Conservation (phyloP, 1,140 invertebrate genomes). For the Orius insidiosus region DNA sequence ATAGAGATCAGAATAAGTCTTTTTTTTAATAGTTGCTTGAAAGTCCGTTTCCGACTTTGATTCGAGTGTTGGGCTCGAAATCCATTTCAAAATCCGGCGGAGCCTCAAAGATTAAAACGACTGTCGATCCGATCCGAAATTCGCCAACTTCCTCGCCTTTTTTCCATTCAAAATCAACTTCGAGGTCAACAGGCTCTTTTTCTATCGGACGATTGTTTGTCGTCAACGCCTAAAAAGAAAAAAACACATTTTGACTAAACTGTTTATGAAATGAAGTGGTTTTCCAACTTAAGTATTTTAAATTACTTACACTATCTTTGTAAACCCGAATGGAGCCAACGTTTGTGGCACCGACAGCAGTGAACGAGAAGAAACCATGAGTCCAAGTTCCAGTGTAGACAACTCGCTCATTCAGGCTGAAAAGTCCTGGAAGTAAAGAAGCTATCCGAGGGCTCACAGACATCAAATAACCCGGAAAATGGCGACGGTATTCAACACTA, state of each 20-base stretch:
- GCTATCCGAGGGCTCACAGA: conserved; percentile 86
- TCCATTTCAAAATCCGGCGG: conserved; percentile 64
- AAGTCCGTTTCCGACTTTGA: too few relatives aligned
- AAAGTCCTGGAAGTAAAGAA: conserved; percentile 73
- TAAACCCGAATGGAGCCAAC: conserved; percentile 94
- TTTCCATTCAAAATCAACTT: conserved; percentile 30
- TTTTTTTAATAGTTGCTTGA: too few relatives aligned
- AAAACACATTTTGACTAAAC: neutral
- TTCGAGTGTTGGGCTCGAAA: too few relatives aligned
- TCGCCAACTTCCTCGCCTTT: conserved; percentile 89
- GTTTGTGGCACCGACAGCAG: conserved; percentile 95
- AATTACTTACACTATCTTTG: conserved; percentile 49
- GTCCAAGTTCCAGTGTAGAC: conserved; percentile 87
- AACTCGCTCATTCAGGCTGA: conserved; percentile 89
- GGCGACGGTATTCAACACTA: conserved; percentile 65
- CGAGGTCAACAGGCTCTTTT: conserved; percentile 26
- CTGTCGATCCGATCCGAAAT: conserved; percentile 94
- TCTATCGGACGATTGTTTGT: conserved; percentile 1
- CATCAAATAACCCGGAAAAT: conserved; percentile 72
- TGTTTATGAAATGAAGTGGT: neutral
- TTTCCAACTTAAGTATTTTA: conserved; percentile 2
- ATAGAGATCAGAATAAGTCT: too few relatives aligned
- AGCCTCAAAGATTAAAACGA: conserved; percentile 93
- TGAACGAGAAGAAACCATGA: conserved; percentile 94
- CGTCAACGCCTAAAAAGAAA: neutral